Evolutionary conservation across 2,888 invertebrate species (phyloP).

Genomic region (Ormyrus labotus): DNA sequence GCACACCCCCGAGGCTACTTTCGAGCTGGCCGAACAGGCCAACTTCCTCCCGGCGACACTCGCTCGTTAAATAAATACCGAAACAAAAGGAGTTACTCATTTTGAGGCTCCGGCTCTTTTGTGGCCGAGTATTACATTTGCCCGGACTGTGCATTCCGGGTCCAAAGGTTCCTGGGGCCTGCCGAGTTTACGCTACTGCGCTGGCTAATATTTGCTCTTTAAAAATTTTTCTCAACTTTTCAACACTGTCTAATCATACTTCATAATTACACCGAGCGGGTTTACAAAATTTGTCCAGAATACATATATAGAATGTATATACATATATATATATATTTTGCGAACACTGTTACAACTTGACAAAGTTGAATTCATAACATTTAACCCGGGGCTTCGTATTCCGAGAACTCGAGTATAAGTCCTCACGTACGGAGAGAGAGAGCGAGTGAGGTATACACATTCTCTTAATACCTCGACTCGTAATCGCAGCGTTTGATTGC

Average conservation of each 20-base stretch:
- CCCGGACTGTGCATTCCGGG: no score
- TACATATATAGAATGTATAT: no score
- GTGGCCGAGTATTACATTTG: not conserved
- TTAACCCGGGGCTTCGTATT: conserved; percentile 1
- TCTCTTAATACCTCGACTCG: conserved; percentile 55
- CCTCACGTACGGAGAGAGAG: not conserved
- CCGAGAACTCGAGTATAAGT: not conserved
- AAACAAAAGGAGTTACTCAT: conserved; percentile 50
- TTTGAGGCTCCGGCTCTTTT: conserved; percentile 14
- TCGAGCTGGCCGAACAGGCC: conserved; percentile 43
- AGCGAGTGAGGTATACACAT: not conserved
- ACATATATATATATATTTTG: not conserved
- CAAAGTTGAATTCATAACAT: conserved; percentile 36
- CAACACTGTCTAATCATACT: no score
- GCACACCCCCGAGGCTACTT: conserved; percentile 67
- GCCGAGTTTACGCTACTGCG: no score
- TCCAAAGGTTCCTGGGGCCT: no score
- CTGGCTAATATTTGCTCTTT: no score
- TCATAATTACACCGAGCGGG: no score
- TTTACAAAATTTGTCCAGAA: no score
- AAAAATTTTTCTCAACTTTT: no score
- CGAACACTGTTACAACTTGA: conserved; percentile 9
- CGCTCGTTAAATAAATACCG: conserved; percentile 55
- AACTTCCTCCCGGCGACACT: conserved; percentile 49
- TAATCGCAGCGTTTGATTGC: conserved; percentile 70